These are phyloP conservation scores for Erebia ligea DNA, from an alignment of 2,888 invertebrate species.

Conservation along the genomic window DNA sequence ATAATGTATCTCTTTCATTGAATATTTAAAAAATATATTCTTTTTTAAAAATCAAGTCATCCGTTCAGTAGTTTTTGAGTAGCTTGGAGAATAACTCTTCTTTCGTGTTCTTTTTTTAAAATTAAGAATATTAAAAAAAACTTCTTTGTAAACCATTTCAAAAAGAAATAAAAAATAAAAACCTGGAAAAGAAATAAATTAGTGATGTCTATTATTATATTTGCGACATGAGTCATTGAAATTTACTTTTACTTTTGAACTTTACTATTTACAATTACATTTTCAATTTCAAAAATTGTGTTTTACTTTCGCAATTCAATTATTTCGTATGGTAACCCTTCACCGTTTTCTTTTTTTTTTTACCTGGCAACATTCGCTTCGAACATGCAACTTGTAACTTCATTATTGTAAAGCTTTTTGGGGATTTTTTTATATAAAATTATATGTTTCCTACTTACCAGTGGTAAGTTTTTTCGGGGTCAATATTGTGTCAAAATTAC, in stretches of 20 bases:
- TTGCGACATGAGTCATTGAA: not conserved
- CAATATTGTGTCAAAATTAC: not conserved
- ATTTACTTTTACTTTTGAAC: constrained; percentile 7
- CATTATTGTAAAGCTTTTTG: not conserved
- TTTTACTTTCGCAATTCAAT: not conserved
- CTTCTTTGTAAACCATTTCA: constrained; percentile 14
- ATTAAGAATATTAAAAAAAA: constrained; percentile 3
- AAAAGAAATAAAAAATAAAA: constrained; percentile 29
- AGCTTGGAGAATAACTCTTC: not conserved
- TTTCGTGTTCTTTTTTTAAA: not conserved
- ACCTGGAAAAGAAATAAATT: constrained; percentile 40
- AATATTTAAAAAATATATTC: not conserved
- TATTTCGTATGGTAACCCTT: constrained; percentile 29
- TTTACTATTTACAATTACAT: constrained; percentile 7
- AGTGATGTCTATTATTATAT: constrained; percentile 26
- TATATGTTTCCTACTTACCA: constrained; percentile 15
- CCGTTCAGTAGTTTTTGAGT: constrained; percentile 33
- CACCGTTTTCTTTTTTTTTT: constrained; percentile 17
- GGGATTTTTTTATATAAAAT: constrained; percentile 9
- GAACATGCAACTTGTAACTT: constrained; percentile 25
- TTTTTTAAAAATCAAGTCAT: not conserved
- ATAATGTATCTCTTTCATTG: no score
- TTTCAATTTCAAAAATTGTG: not conserved
- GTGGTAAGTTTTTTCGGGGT: not conserved
- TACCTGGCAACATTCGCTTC: constrained; percentile 11